Evolutionary conservation across 2,888 invertebrate species (phyloP), one percentile per base, ranked within the genome.

Genomic region (Torymus auratus): DNA sequence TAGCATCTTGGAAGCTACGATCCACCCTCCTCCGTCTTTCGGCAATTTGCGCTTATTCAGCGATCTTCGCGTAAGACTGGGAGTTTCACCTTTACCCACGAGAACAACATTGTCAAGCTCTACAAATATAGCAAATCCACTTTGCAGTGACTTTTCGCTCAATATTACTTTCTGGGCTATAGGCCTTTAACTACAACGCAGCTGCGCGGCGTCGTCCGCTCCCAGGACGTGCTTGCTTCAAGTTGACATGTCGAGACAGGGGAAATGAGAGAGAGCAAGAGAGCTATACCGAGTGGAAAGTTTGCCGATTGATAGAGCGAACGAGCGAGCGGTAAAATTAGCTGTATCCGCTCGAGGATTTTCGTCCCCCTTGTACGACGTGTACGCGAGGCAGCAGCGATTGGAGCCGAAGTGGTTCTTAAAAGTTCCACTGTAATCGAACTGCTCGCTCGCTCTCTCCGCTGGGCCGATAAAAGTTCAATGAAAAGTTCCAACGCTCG

Each of bases 21-120:
- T 5, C 7, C 7, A 41, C 41, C 7, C 41, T 10, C 5, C 20
- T 28, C 83, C 83, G 81, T 82, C 83, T 82, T 41, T 83, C 76
- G 84, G 83, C 86, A 86, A 87, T 86, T 86, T 86, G 84, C 85
- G 82, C 83, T 86, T 84, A 86, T 87, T 87, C 86, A 86, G 73
- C 82, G 68, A 82, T 72, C 41, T 41, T 41, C 41, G 41, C 7
- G 7, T 7, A 41, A 41, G 7, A 7, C 41, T 10, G 7, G 7
- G 41, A 41, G 7, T 41, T 41, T 41, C 41, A 10, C 41, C 7
- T 41, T 10, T 7, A 41, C 41, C 41, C 7, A 41, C 41, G 81
- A 81, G 82, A 85, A 85, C 84, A 83, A 84, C 82, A 84, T 84
- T 84, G 84, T 81, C 83, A 82, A 81, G 81, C 79, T 79, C 81